A percentile compares a stretch with the other conserved stretches of the same genome.
These are phyloP conservation scores for Bedellia somnulentella DNA, from an alignment of 2,888 invertebrate species.

Conservation along the genomic window DNA sequence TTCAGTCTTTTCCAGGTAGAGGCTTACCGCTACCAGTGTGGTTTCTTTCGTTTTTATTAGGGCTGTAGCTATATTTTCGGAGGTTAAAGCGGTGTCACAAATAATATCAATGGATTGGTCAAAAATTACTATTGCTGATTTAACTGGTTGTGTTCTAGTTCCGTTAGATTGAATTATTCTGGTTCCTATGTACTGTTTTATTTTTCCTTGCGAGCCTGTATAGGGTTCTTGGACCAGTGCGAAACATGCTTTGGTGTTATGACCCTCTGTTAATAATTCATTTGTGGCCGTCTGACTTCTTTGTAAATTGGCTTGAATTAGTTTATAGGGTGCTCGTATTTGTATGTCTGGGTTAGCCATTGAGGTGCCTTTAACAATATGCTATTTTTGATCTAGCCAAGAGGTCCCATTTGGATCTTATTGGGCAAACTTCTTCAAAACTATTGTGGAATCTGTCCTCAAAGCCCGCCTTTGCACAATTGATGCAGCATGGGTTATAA, in stretches of 20 bases:
- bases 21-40: too few species aligned
- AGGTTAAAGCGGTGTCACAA: not conserved
- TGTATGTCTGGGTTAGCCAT: too few species aligned
- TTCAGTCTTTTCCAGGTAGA: slow-evolving; percentile 1
- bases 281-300: not conserved
- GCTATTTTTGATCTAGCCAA: not conserved
- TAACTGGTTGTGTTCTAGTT: not conserved
- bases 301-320: slow-evolving; percentile 3
- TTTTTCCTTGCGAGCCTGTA: not conserved
- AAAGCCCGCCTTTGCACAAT: not conserved
- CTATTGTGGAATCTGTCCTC: not conserved
- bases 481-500: not conserved
- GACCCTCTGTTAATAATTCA: slow-evolving; percentile 2
- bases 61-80: slow-evolving; percentile 3
- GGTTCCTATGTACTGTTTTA: not conserved
- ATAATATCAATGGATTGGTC: not conserved
- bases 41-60: too few species aligned
- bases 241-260: not conserved
- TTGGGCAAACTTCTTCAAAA: not conserved
- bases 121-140: slow-evolving; percentile 6
- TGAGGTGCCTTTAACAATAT: too few species aligned
- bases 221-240: slow-evolving; percentile 7
- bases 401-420: not conserved
- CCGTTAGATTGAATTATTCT: slow-evolving; percentile 1
- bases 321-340: too few species aligned